Percentiles rank a stretch among this genome's conserved stretches.
These are phyloP conservation scores for Nesogale talazaci DNA, from an alignment of 2,113 vertebrate genomes.

Conservation along the genomic window DNA sequence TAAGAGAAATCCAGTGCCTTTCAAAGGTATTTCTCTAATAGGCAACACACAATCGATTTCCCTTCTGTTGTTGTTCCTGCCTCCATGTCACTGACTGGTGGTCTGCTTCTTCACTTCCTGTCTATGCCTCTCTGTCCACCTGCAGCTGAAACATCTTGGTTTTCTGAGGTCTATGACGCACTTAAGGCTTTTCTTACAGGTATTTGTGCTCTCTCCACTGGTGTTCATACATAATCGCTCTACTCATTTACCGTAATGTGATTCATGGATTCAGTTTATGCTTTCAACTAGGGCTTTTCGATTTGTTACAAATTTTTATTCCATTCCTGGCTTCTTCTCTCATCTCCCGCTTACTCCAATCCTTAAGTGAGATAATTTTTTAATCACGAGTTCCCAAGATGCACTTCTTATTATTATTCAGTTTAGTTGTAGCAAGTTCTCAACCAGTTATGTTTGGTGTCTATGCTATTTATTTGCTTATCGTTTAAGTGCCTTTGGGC, in stretches of 20 bases:
- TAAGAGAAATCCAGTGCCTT: no score
- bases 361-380: background rate
- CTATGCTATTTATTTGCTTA: background rate
- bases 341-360: background rate
- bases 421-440: background rate
- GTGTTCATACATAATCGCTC: background rate
- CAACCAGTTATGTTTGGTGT: background rate
- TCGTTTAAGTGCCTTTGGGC: background rate
- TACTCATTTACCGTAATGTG: background rate
- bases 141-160: background rate
- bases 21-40: background rate
- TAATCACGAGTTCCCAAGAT: background rate
- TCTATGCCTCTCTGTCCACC: background rate
- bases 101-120: background rate
- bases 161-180: background rate
- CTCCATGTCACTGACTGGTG: background rate
- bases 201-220: background rate
- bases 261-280: background rate
- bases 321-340: background rate
- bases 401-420: background rate
- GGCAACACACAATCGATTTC: background rate
- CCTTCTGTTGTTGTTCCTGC: background rate
- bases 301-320: background rate
- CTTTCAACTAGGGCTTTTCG: background rate
- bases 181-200: background rate